Base-by-base conservation (phyloP, 2,797 vertebrate species). In the Anguilla anguilla region DNA sequence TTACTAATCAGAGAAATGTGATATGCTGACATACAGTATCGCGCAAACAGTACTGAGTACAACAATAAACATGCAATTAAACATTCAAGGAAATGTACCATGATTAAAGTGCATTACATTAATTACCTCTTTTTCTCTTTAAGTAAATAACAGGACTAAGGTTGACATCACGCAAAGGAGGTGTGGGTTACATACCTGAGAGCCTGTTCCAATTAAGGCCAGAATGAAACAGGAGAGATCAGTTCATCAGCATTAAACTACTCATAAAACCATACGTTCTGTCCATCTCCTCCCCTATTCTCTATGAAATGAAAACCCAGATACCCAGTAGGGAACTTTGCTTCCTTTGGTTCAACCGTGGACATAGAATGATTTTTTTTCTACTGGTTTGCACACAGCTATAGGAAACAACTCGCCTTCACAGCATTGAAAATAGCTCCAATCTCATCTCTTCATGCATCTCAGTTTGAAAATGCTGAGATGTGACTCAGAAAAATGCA, bases 41-140 rank as follows among this genome's bases (percentile, higher is more conserved):
- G 85, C 59, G 85, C 46, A 0, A 83, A 17, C 59, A 25, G 31
- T 83, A 87, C 51, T 11, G 85, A 59, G 49, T 35, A 57, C 39
- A 57, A 82, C 83, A 87, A 86, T 85, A 85, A 86, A 89, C 87
- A 89, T 87, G 90, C 86, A 91, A 93, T 94, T 85, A 94, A 95
- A 94, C 90, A 94, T 92, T 93, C 46, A 93, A 90, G 87, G 88
- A 93, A 89, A 92, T 86, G 90, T 93, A 92, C 93, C 90, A 83
- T 94, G 94, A 96, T 96, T 93, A 95, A 94, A 94, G 89, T 85
- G 89, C 92, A 93, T 94, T 92, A 91, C 90, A 64, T 94, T 95
- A 94, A 96, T 94, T 94, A 95, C 92, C 87, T 89, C 86, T 90
- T 87, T 89, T 88, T 90, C 90, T 88, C 89, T 92, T 89, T 49